phyloP scores from a whole-genome alignment of 2,888 invertebrate species.

The Andricus quercusramuli region DNA sequence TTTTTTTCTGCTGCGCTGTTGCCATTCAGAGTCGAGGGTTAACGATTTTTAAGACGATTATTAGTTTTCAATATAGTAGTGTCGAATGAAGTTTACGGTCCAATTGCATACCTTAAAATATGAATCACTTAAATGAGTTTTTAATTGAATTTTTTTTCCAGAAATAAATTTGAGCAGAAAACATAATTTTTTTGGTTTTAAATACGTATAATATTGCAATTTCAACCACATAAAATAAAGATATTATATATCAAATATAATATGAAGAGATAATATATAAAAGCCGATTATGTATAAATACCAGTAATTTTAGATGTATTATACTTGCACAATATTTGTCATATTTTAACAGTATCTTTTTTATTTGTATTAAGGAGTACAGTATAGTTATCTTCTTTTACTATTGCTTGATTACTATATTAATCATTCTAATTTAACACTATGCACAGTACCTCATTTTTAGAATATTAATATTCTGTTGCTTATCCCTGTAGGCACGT shows the following conservation, averaged over 20 bases:
- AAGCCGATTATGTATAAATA: slow-evolving; percentile 4
- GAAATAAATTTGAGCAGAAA: background rate
- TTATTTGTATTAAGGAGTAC: slow-evolving; percentile 25
- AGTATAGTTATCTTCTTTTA: background rate
- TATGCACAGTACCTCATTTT: slow-evolving; percentile 22
- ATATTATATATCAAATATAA: background rate
- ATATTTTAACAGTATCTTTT: slow-evolving; percentile 2
- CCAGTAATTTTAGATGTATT: background rate
- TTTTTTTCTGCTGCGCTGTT: too few relatives aligned
- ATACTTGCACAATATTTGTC: background rate
- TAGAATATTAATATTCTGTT: slow-evolving; percentile 22
- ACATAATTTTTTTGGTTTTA: background rate
- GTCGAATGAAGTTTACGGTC: background rate
- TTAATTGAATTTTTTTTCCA: too few relatives aligned
- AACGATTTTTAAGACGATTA: too few relatives aligned
- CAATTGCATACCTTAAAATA: background rate
- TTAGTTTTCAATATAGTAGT: too few relatives aligned
- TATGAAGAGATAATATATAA: background rate
- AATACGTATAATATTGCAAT: background rate
- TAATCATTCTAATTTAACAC: slow-evolving; percentile 19
- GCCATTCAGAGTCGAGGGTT: too few relatives aligned
- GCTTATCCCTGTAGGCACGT: slow-evolving; percentile 31
- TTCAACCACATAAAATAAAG: background rate
- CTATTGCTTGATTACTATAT: slow-evolving; percentile 3
- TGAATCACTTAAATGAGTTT: too few relatives aligned